Conservation (phyloP, 2,888 invertebrate species). For the Apodemia zela region DNA sequence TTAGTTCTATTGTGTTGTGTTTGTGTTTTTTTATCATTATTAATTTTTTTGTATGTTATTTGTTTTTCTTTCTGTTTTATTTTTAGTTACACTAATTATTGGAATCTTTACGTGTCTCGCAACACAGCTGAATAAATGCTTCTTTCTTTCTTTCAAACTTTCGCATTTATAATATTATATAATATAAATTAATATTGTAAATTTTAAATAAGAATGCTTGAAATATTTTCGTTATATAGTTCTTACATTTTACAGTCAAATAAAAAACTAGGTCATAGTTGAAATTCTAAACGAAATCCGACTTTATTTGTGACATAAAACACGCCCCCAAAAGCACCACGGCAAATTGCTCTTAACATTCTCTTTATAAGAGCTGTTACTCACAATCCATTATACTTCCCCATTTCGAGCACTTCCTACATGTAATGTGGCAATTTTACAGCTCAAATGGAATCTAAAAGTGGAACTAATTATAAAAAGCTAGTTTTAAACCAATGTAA, state of each 20-base stretch:
- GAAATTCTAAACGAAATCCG: neutral
- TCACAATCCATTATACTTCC: neutral
- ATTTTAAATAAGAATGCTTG: too few relatives aligned
- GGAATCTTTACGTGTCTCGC: too few relatives aligned
- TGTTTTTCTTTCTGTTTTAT: too few relatives aligned
- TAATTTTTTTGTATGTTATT: too few relatives aligned
- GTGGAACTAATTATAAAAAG: neutral
- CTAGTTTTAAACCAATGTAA: neutral
- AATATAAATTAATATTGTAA: too few relatives aligned
- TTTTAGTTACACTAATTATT: too few relatives aligned
- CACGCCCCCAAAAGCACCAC: neutral
- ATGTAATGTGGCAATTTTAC: neutral
- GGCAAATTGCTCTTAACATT: conserved; percentile 8
- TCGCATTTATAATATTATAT: too few relatives aligned
- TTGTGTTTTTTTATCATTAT: too few relatives aligned
- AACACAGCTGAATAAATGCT: too few relatives aligned
- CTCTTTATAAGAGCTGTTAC: conserved; percentile 9
- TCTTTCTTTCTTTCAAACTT: too few relatives aligned
- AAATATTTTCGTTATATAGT: neutral
- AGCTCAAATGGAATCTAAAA: neutral
- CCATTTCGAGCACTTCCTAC: neutral
- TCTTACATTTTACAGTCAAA: neutral
- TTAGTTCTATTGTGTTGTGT: too few relatives aligned
- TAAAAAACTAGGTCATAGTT: neutral
- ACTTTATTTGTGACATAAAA: neutral